Evolutionary conservation across 2,888 invertebrate species (phyloP), one percentile per base, ranked within the genome.

Genomic region (Meganola albula): DNA sequence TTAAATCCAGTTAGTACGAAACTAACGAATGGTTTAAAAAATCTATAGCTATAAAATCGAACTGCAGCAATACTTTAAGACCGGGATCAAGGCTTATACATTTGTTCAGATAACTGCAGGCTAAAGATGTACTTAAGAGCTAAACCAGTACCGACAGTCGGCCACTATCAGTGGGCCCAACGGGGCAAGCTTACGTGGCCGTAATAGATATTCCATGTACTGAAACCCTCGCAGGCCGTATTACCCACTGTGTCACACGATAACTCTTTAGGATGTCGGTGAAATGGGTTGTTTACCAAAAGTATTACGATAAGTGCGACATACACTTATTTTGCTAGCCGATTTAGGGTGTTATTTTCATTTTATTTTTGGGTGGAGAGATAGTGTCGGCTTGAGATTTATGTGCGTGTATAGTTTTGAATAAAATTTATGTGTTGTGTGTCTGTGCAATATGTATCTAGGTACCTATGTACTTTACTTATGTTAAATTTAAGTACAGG

Each of bases 71-170:
- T n/a, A n/a, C n/a, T n/a, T n/a, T n/a, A n/a, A n/a, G n/a, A n/a
- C n/a, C n/a, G n/a, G n/a, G n/a, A n/a, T n/a, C n/a, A n/a, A n/a
- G n/a, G n/a, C n/a, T n/a, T n/a, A 42, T 37, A 40, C 36, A 36
- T 26, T 44, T 26, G 37, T 28, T 24, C 32, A 38, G 45, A 40
- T 55, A 60, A 56, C 50, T 44, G 24, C 27, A 14, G 41, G 37
- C 51, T 54, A 41, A 54, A 63, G 66, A 58, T 45, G 63, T 65
- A 63, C 67, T 74, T 72, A 51, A 71, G 58, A 41, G 58, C 56
- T 67, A 59, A 71, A 63, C 61, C 61, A 58, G 46, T 48, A 33
- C 59, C 44, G 61, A 50, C 51, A 48, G 56, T 44, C 42, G 40
- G 44, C 55, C 49, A 55, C 54, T 71, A 73, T 68, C 72, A 54